Conservation (phyloP, 2,888 invertebrate genomes). For the Rhimphoctona megacephalus region DNA sequence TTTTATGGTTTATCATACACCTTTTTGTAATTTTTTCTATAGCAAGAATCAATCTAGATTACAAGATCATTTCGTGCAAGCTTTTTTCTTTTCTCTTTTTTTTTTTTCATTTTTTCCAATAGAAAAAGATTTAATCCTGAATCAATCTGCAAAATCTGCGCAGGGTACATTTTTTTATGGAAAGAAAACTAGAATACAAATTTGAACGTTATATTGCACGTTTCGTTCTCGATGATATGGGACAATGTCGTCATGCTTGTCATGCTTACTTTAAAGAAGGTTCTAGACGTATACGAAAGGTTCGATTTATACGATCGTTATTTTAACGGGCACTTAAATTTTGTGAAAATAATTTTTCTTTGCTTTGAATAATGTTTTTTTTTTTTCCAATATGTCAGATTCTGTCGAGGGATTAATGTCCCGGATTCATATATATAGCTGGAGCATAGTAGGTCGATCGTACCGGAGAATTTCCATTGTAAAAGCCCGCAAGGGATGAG, state of each 20-base stretch:
- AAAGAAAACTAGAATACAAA: not conserved
- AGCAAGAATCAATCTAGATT: not conserved
- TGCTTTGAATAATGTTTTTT: not conserved
- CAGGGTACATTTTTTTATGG: not conserved
- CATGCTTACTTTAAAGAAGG: not conserved
- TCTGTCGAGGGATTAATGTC: not conserved
- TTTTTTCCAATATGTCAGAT: not conserved
- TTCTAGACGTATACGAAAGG: not conserved
- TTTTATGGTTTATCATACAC: not conserved
- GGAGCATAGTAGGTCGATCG: slow-evolving; percentile 11
- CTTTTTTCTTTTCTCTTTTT: not conserved
- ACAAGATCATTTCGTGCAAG: not conserved
- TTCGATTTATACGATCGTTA: not conserved
- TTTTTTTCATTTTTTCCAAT: not conserved
- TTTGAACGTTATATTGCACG: not conserved
- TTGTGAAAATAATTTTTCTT: not conserved
- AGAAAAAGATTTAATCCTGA: not conserved
- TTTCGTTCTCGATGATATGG: not conserved
- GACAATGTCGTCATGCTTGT: not conserved
- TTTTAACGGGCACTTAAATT: not conserved
- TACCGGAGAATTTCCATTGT: slow-evolving; percentile 56
- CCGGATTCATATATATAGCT: slow-evolving; percentile 8
- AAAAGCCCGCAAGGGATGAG: slow-evolving; percentile 43
- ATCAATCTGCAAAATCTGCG: not conserved
- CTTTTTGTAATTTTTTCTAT: not conserved